A percentile compares a stretch with the other conserved stretches of the same genome.
phyloP scores from a whole-genome alignment of 2,797 vertebrate genomes.

The Myotis daubentonii region DNA sequence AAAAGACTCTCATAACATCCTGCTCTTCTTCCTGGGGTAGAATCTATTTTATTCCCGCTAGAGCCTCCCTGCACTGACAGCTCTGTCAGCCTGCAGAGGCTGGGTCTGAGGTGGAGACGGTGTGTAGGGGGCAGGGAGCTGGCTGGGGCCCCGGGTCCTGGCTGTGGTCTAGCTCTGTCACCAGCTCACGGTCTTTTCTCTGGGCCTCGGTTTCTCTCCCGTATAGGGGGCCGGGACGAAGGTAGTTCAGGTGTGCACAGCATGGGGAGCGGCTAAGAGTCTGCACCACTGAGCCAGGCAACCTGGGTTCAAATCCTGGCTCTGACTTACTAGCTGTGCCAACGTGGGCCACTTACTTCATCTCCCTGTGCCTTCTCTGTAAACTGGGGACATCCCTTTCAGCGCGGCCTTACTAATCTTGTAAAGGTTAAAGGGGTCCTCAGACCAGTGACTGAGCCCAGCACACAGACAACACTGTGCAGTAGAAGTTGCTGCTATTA shows the following conservation, averaged over 20 bases:
- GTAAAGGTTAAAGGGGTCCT: neutral
- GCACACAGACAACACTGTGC: fast-evolving
- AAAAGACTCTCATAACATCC: neutral
- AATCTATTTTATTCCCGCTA: neutral
- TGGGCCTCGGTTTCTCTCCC: neutral
- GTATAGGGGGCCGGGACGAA: neutral
- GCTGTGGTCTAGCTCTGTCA: neutral
- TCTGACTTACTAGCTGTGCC: neutral
- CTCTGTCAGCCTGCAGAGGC: neutral
- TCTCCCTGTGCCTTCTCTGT: neutral
- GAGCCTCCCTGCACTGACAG: neutral
- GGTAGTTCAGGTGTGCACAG: fast-evolving
- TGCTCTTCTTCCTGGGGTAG: neutral
- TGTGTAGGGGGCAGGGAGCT: neutral
- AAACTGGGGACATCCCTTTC: neutral
- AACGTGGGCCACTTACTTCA: fast-evolving
- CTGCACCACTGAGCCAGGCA: neutral
- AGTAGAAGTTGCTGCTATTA: neutral
- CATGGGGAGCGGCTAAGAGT: neutral
- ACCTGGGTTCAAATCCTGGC: neutral
- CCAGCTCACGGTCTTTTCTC: neutral
- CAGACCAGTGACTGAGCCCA: neutral
- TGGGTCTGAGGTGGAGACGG: neutral
- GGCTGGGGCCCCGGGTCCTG: neutral
- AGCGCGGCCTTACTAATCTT: neutral